phyloP scores from a whole-genome alignment of 30 jellyfish, hydroid and myxozoan species.

The Hydractinia symbiolongicarpus region DNA sequence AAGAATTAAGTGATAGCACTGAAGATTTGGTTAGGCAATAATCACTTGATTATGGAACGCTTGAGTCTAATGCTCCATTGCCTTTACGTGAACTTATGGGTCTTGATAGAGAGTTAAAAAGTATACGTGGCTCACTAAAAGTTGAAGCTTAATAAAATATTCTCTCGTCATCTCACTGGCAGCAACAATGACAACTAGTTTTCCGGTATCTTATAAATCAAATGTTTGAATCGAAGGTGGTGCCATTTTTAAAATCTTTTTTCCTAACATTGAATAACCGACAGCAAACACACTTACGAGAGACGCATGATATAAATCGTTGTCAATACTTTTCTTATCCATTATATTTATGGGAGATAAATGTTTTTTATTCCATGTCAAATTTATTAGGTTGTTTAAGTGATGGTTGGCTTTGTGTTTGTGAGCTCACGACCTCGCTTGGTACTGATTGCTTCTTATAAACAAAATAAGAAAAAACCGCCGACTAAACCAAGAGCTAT shows the following conservation, averaged over 20 bases:
- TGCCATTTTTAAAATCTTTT: no score
- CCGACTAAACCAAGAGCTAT: not conserved
- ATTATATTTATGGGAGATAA: not conserved
- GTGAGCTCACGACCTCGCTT: not conserved
- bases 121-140: not conserved
- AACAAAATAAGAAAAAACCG: not conserved
- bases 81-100: not conserved
- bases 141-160: not conserved
- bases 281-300: not conserved
- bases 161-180: not conserved
- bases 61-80: not conserved
- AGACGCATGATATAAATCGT: not conserved
- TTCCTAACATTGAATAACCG: no score
- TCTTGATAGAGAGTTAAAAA: not conserved
- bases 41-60: not conserved
- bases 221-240: no score
- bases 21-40: not conserved
- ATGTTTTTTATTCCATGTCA: not conserved
- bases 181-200: no score
- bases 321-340: not conserved
- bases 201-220: no score
- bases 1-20: not conserved
- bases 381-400: not conserved
- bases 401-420: not conserved
- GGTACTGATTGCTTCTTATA: not conserved